Evolutionary conservation across 2,888 invertebrate species (phyloP).

Genomic region (Chrysotoxum bicinctum): DNA sequence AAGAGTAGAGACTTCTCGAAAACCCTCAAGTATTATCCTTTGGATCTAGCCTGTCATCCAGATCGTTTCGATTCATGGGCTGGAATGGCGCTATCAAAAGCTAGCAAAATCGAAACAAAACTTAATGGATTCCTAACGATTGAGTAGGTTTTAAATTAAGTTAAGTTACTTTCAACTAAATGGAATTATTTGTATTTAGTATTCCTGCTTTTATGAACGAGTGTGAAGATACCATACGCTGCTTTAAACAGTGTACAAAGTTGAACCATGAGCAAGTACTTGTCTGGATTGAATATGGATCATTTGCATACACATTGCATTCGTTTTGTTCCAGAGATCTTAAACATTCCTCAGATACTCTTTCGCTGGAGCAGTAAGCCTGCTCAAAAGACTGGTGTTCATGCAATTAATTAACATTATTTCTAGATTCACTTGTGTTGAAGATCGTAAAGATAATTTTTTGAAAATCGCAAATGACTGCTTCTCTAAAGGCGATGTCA

Average conservation of each 20-base stretch:
- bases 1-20: constrained; percentile 90
- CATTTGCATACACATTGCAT: constrained; percentile 93
- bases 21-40: constrained; percentile 90
- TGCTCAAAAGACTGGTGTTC: background rate
- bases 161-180: background rate
- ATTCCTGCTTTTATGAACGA: constrained; percentile 81
- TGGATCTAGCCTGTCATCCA: constrained; percentile 91
- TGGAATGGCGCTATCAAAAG: constrained; percentile 91
- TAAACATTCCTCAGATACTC: constrained; percentile 89
- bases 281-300: constrained; percentile 95
- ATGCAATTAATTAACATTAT: background rate
- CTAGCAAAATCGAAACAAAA: constrained; percentile 89
- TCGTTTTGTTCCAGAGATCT: constrained; percentile 93
- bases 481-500: constrained; percentile 87
- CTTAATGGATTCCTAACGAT: constrained; percentile 88
- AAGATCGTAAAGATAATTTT: constrained; percentile 90
- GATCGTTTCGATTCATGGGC: constrained; percentile 96
- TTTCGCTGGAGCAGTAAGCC: constrained; percentile 86
- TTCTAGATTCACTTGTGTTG: constrained; percentile 86
- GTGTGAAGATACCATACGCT: constrained; percentile 88
- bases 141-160: constrained; percentile 80
- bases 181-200: constrained; percentile 49
- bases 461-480: constrained; percentile 89
- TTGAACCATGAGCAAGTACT: constrained; percentile 88
- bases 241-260: constrained; percentile 90